Base-by-base conservation (phyloP, 2,888 invertebrate genomes). In the Tineola bisselliella region DNA sequence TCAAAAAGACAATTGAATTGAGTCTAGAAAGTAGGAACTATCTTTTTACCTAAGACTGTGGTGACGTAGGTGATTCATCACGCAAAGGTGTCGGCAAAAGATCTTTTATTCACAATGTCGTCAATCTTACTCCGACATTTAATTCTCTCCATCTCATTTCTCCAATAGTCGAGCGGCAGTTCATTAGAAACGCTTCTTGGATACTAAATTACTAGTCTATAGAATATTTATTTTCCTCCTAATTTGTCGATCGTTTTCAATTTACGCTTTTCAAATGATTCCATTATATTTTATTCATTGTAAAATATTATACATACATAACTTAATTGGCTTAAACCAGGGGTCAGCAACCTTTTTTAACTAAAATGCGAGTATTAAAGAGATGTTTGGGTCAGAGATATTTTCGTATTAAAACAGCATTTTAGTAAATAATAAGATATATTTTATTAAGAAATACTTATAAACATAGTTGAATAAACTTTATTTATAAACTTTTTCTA, bases 51-150 rank as follows among this genome's bases (percentile, higher is more conserved):
- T 52, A 4, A 17, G 44, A 8, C 8, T 44, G 8, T 33, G 38
- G n/a, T n/a, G n/a, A n/a, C n/a, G n/a, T 11, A 33, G 43, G n/a
- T 43, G 13, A 52, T 52, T 17, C 17, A 52, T 52, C 52, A 52
- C 52, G 10, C 13, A 17, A 43, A 43, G 43, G 43, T 43, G 43
- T 17, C 52, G 13, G 52, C 43, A 43, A 43, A 43, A 52, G 15
- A 52, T 52, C 52, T 52, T 52, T 52, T 52, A 52, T 52, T 52
- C 52, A 52, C 52, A 52, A 52, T 52, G 52, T 52, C 52, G 52
- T 52, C 52, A 52, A 52, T 52, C 52, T 52, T 52, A 8, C 17
- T 17, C 52, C 52, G 13, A 17, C 13, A n/a, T n/a, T 52, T 52
- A 25, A 25, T 25, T 52, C 13, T 15, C 17, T 52, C 52, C 10